Evolutionary conservation across 1,140 invertebrate species (phyloP).

Genomic region (Drosophila sp.): DNA sequence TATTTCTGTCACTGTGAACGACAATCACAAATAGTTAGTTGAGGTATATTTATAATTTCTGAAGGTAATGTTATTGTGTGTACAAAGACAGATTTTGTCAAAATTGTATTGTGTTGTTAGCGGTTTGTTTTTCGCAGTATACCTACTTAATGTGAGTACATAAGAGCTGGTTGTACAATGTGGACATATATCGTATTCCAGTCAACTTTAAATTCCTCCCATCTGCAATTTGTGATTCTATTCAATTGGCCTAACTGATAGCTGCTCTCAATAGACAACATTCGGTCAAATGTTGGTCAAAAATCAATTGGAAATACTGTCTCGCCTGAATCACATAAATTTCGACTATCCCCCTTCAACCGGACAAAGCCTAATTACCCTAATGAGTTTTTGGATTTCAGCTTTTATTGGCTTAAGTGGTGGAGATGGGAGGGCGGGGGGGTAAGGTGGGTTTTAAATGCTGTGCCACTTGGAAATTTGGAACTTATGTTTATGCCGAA

Average conservation of each 20-base stretch:
- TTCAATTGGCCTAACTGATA: constrained; percentile 66
- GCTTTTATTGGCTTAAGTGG: constrained; percentile 33
- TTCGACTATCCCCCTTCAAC: constrained; percentile 5
- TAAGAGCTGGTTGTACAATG: not conserved
- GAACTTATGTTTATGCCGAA: constrained; percentile 71
- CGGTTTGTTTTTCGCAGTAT: constrained; percentile 5
- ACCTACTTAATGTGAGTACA: not conserved
- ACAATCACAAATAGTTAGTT: too few relatives aligned
- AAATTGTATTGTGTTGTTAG: too few relatives aligned
- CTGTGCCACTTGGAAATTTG: constrained; percentile 39
- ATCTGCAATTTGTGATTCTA: not conserved
- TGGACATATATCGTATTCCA: not conserved
- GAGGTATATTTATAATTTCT: too few relatives aligned
- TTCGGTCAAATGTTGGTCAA: constrained; percentile 25
- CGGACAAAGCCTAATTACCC: constrained; percentile 63
- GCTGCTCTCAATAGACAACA: constrained; percentile 32
- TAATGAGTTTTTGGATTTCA: constrained; percentile 77
- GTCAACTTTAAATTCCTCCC: not conserved
- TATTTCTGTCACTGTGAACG: too few relatives aligned
- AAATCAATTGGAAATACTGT: constrained; percentile 70
- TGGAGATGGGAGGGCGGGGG: too few relatives aligned
- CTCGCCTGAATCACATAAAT: constrained; percentile 54
- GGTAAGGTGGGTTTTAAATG: constrained; percentile 25
- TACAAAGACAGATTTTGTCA: too few relatives aligned
- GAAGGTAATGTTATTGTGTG: too few relatives aligned